phyloP scores from a whole-genome alignment of 2,797 vertebrate genomes.

The Anniella stebbinsi region DNA sequence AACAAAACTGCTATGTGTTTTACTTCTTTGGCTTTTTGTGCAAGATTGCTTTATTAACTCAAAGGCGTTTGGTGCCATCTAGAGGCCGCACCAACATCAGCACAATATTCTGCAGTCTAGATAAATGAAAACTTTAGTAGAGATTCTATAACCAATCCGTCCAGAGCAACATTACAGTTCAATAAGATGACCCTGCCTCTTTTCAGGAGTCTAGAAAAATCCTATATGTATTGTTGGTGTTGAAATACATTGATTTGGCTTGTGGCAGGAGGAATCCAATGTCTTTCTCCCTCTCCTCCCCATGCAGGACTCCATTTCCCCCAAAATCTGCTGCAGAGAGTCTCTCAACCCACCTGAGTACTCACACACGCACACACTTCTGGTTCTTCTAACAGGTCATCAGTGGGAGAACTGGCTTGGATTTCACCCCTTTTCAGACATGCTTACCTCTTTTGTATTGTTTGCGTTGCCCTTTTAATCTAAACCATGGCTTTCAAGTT shows the following conservation, averaged over 20 bases:
- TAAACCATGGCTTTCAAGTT: too few relatives aligned
- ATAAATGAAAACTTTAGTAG: neutral
- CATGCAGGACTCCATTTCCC: too few relatives aligned
- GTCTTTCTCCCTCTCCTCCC: too few relatives aligned
- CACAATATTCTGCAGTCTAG: neutral
- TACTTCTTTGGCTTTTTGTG: neutral
- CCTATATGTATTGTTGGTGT: neutral
- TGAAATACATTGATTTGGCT: neutral
- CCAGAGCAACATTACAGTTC: neutral
- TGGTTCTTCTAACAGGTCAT: too few relatives aligned
- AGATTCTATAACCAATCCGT: neutral
- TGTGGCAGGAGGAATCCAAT: neutral
- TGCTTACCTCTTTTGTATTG: too few relatives aligned
- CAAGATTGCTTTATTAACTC: neutral
- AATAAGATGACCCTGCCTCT: neutral
- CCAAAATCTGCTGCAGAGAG: too few relatives aligned
- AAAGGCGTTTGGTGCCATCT: slow-evolving; percentile 40
- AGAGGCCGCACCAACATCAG: slow-evolving; percentile 2
- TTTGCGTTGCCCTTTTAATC: too few relatives aligned
- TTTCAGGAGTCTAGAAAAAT: neutral
- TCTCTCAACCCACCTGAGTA: too few relatives aligned
- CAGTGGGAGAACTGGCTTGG: too few relatives aligned
- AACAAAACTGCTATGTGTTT: neutral
- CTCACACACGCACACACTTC: too few relatives aligned
- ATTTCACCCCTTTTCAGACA: too few relatives aligned